Base-by-base conservation (phyloP, 2,888 invertebrate species). In the Leucophora obtusa region DNA sequence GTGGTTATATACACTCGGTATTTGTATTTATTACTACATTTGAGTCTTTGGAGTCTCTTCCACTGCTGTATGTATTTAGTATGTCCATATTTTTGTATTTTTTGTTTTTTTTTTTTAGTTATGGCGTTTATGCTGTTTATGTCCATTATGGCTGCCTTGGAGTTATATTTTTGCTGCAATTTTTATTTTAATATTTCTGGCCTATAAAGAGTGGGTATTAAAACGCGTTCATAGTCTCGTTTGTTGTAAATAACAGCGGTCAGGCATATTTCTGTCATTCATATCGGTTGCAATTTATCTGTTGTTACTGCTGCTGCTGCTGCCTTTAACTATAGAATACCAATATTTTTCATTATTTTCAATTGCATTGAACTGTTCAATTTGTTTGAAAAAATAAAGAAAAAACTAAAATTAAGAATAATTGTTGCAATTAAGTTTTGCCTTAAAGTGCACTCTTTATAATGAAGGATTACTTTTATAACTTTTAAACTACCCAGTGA, bases 101-200 rank as follows among this genome's bases (percentile, higher is more conserved):
- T 38, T 38, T 43, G 43, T 11, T 47, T 11, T 33, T 17, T 33
- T 38, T 50, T 59, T 59, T 69, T 59, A 70, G 76, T 73, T 71
- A 72, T 81, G 76, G 80, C 72, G 69, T 77, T 77, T 65, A 76
- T 80, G 65, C 47, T 65, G 53, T 76, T 76, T 76, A 77, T 68
- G 65, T 59, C 70, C 77, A 81, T 77, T 70, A 81, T 81, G 81
- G 77, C 81, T 77, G 76, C 81, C 73, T 66, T 66, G 76, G 60
- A 81, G 69, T 77, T 63, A 43, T 3, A 18, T 51, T 28, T 70
- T 24, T 65, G 71, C 28, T 56, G 38, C 9, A 21, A 11, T 59
- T 51, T 53, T 65, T 68, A 43, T 50, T 47, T 47, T 47, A 6
- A 47, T 47, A 7, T 47, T 47, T 47, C 43, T 69, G 60, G 24